phyloP scores from a whole-genome alignment of 1,140 invertebrate species.

The Notospermus geniculatus region DNA sequence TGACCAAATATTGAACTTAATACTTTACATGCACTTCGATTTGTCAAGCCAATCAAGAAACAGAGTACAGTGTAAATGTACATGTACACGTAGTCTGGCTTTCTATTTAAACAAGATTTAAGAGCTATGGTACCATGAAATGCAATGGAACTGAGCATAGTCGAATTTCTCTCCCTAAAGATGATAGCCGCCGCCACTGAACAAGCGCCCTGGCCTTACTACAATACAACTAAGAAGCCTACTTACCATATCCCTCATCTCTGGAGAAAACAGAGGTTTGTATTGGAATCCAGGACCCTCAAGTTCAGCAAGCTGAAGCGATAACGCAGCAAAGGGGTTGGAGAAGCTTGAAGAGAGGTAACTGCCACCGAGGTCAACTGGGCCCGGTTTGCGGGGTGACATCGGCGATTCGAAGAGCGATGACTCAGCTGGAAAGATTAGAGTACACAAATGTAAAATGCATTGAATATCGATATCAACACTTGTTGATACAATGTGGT shows the following conservation, averaged over 20 bases:
- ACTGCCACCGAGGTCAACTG: constrained; percentile 32
- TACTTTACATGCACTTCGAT: constrained; percentile 14
- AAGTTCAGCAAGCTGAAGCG: constrained; percentile 65
- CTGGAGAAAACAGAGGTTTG: constrained; percentile 49
- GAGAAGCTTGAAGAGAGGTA: constrained; percentile 35
- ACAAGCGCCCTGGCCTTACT: too few relatives aligned
- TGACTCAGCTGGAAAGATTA: constrained; percentile 29
- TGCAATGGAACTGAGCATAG: too few relatives aligned
- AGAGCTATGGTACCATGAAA: too few relatives aligned
- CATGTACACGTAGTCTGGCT: too few relatives aligned
- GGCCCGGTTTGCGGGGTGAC: not conserved
- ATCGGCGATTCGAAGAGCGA: constrained; percentile 17
- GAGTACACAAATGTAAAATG: too few relatives aligned
- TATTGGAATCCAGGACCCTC: constrained; percentile 64
- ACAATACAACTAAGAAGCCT: not conserved
- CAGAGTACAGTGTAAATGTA: too few relatives aligned
- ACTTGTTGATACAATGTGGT: too few relatives aligned
- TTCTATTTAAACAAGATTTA: too few relatives aligned
- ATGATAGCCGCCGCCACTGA: too few relatives aligned
- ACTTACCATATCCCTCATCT: constrained; percentile 25
- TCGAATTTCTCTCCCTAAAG: too few relatives aligned
- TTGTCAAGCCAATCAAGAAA: not conserved
- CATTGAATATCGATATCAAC: too few relatives aligned
- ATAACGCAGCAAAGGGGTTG: constrained; percentile 59
- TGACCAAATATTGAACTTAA: too few relatives aligned